Conservation (phyloP, 2,113 vertebrate species). For the Hoplias malabaricus region DNA sequence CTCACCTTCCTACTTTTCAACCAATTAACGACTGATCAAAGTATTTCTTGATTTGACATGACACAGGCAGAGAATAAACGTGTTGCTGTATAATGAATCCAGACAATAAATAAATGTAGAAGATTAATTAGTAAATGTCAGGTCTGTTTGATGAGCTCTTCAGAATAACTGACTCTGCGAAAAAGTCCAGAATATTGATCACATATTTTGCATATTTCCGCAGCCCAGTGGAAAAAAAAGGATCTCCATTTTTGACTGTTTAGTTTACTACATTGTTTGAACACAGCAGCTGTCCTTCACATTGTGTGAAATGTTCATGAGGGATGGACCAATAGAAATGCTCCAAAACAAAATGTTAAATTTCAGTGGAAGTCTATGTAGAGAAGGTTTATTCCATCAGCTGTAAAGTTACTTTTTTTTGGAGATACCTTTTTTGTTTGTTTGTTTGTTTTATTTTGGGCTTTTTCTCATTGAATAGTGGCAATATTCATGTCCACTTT, state of each 20-base stretch:
- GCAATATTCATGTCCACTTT: too few relatives aligned
- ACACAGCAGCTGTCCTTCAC: too few relatives aligned
- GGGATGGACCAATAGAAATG: too few relatives aligned
- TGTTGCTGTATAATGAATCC: conserved; percentile 55
- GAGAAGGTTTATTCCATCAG: too few relatives aligned
- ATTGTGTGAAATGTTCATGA: too few relatives aligned
- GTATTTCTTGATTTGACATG: conserved; percentile 63
- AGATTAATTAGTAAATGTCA: conserved; percentile 36
- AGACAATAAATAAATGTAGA: conserved; percentile 46
- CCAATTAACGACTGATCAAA: conserved; percentile 70
- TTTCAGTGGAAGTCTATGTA: too few relatives aligned
- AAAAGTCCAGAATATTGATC: conserved; percentile 18
- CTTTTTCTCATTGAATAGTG: too few relatives aligned
- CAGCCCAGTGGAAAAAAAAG: background rate
- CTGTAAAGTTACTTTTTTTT: too few relatives aligned
- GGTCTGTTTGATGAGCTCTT: conserved; percentile 21
- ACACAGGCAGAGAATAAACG: conserved; percentile 41
- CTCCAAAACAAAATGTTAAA: too few relatives aligned
- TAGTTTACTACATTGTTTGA: background rate
- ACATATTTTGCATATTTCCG: conserved; percentile 12
- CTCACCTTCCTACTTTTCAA: conserved; percentile 46
- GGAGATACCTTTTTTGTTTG: too few relatives aligned
- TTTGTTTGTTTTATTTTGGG: too few relatives aligned
- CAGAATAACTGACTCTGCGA: conserved; percentile 32
- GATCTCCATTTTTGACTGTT: too few relatives aligned